Base-by-base conservation (phyloP, 1,140 invertebrate genomes). In the Sesamia nonagrioides region DNA sequence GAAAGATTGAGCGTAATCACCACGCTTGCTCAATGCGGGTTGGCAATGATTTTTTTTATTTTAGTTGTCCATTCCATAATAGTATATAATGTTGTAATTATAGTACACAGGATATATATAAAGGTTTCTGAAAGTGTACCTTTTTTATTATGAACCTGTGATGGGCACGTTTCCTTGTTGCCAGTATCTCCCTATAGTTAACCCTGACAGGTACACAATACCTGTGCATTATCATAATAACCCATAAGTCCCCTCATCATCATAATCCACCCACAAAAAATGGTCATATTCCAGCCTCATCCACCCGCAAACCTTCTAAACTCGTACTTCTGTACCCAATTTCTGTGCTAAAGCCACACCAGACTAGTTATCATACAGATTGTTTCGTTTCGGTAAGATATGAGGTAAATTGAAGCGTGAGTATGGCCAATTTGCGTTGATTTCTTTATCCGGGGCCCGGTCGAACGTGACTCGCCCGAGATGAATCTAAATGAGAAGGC, bases 381-480 rank as follows among this genome's bases (percentile, higher is more conserved):
- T 88, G 89, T 90, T 90, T 87, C 85, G 83, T 84, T 78, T 74
- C 27, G 71, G 11, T 72, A 79, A 84, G 86, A 86, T 89, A 85
- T 87, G 88, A 85, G 88, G 82, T 63, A 79, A 78, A 83, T 82
- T 80, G 82, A 78, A 72, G 42, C 83, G 78, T 76, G 80, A 74
- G 68, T 52, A 42, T 84, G 87, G 82, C 86, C 89, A 88, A 92
- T 92, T 91, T 91, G 88, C 85, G 85, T 87, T 88, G 88, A 92
- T 92, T 89, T 88, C 89, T 89, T 88, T 89, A 91, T 90, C 86
- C 86, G 61, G 80, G 76, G 63, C 84, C 78, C 76, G 79, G 71
- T 60, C 69, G 77, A 37, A 76, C 79, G 77, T 71, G 74, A 69
- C 54, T 35, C 72, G 37, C 58, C 69, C 66, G 71, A 35, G 77